phyloP scores from a whole-genome alignment of 2,113 vertebrate species.

The Grammomys surdaster region DNA sequence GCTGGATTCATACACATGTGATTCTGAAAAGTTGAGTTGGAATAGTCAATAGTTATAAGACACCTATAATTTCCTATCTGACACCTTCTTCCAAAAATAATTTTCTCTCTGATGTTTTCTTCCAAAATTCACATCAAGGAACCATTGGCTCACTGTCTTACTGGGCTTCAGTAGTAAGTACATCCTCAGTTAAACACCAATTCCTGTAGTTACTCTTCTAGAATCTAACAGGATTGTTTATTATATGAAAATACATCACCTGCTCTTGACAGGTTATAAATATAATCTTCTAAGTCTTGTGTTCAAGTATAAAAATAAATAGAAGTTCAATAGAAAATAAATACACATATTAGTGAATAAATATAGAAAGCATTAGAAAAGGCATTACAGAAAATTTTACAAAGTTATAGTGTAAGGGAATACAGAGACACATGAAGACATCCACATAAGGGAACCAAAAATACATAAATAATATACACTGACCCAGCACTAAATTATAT shows the following conservation, averaged over 20 bases:
- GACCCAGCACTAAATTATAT: background rate
- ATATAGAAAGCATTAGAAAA: constrained; percentile 61
- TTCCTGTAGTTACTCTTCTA: background rate
- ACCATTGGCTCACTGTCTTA: background rate
- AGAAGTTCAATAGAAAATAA: constrained; percentile 69
- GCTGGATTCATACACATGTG: background rate
- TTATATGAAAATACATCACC: background rate
- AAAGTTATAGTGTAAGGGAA: constrained; percentile 6
- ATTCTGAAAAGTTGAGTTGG: background rate
- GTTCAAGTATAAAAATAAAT: constrained; percentile 75
- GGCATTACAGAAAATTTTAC: constrained; percentile 41
- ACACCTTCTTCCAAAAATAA: background rate
- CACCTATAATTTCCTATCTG: background rate
- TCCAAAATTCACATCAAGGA: background rate
- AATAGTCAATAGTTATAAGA: background rate
- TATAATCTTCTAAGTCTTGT: background rate
- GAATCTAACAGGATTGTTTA: constrained; percentile 8
- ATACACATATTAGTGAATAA: constrained; percentile 72
- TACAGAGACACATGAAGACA: background rate
- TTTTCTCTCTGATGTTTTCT: background rate
- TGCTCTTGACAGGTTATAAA: constrained; percentile 50
- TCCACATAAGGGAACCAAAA: background rate
- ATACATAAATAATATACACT: constrained; percentile 51
- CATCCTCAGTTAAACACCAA: background rate
- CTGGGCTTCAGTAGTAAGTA: background rate